Conservation (phyloP, 2,797 vertebrate genomes). For the Sparidentex hasta region DNA sequence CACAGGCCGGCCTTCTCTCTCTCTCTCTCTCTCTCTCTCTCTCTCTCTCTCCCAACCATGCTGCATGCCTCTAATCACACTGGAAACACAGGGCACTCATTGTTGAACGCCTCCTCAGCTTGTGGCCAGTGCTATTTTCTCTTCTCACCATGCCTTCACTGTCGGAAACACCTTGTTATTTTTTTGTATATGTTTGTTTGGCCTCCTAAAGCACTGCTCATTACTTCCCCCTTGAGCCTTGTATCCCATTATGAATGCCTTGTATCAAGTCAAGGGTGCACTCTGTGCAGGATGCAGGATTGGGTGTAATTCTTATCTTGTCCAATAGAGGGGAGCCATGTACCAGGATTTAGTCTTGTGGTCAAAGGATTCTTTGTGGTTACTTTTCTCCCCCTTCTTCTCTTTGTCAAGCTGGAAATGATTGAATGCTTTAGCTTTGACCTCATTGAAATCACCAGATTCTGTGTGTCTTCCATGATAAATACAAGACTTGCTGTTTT, state of each 20-base stretch:
- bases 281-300: conserved; percentile 23
- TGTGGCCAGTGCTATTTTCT: conserved; percentile 15
- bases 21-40: not conserved
- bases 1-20: conserved; percentile 9
- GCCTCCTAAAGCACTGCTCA: conserved; percentile 18
- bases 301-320: conserved; percentile 41
- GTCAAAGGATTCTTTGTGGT: conserved; percentile 35
- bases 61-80: conserved; percentile 47
- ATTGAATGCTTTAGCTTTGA: conserved; percentile 14
- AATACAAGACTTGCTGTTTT: not conserved
- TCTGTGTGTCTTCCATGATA: not conserved
- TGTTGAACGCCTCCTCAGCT: conserved; percentile 46
- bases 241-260: conserved; percentile 24
- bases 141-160: conserved; percentile 21
- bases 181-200: conserved; percentile 30
- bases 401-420: conserved; percentile 23
- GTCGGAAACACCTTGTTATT: conserved; percentile 3
- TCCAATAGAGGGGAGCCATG: conserved; percentile 62
- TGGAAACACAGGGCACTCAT: conserved; percentile 53
- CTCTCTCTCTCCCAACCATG: not conserved
- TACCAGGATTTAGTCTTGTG: not conserved
- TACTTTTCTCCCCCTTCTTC: not conserved
- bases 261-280: conserved; percentile 12
- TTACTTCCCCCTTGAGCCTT: conserved; percentile 21
- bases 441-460: conserved; percentile 20